phyloP scores from a whole-genome alignment of 2,113 vertebrate species.

The Felis chaus region DNA sequence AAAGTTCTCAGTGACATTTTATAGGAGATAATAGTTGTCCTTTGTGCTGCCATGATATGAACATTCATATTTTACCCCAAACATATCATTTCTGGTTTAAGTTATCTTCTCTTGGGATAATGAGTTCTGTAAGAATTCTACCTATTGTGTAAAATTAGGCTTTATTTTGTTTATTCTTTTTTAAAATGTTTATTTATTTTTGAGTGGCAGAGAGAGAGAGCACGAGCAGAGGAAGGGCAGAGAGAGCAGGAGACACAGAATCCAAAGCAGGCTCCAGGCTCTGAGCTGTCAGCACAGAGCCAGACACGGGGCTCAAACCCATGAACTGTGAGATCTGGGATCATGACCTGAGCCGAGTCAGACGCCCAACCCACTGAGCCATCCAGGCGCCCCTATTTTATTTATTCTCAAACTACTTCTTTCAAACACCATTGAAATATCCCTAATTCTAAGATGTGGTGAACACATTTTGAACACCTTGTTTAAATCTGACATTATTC shows the following conservation, averaged over 20 bases:
- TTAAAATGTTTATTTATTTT: too few species aligned
- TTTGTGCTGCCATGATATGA: not conserved
- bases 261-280: too few species aligned
- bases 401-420: conserved; percentile 6
- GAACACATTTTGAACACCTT: not conserved
- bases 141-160: not conserved
- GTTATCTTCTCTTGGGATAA: not conserved
- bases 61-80: not conserved
- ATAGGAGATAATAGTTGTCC: not conserved
- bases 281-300: too few species aligned
- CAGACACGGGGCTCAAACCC: too few species aligned
- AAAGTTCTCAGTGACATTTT: not conserved
- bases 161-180: conserved; percentile 28
- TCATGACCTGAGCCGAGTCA: too few species aligned
- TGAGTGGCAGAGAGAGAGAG: too few species aligned
- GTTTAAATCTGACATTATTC: not conserved
- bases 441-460: not conserved
- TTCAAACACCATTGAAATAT: not conserved
- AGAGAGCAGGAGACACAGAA: too few species aligned
- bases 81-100: not conserved
- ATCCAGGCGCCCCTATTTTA: not conserved
- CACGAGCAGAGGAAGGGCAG: too few species aligned
- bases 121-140: not conserved
- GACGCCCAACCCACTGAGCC: too few species aligned
- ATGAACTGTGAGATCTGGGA: too few species aligned